phyloP scores from a whole-genome alignment of 2,113 vertebrate species.

The Notarius quadriscutis region DNA sequence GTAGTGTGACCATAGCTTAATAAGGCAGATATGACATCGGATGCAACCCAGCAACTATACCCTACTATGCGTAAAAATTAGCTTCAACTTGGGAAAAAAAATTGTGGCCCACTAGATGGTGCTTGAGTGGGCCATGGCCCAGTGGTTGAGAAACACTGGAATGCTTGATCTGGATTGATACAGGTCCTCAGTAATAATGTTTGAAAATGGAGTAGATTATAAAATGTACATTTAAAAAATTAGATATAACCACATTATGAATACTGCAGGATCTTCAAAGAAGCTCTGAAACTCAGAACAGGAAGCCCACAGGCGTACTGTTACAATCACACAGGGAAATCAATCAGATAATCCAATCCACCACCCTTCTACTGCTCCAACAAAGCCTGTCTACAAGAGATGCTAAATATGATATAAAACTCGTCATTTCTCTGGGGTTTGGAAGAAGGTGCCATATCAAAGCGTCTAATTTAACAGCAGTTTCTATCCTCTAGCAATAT shows the following conservation, averaged over 20 bases:
- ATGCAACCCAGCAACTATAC: too few relatives aligned
- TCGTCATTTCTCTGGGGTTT: conserved; percentile 1
- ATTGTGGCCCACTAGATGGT: too few relatives aligned
- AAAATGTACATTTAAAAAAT: neutral
- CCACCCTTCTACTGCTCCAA: neutral
- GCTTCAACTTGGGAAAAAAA: too few relatives aligned
- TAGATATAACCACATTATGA: neutral
- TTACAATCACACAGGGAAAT: neutral
- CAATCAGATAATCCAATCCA: neutral
- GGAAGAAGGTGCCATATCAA: neutral
- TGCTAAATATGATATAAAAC: neutral
- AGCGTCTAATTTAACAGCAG: neutral
- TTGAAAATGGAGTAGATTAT: neutral
- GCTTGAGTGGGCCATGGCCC: too few relatives aligned
- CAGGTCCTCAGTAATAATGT: neutral
- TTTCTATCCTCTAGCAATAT: neutral
- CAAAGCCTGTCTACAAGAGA: conserved; percentile 3
- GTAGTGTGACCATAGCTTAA: too few relatives aligned
- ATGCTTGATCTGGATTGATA: neutral
- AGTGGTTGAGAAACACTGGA: too few relatives aligned
- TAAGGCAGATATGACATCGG: too few relatives aligned
- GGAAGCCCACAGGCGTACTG: neutral
- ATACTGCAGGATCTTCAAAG: neutral
- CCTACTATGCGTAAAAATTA: too few relatives aligned
- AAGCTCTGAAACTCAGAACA: neutral